Percentiles rank a stretch among this genome's conserved stretches.
Evolutionary conservation across 2,888 invertebrate species (phyloP).

Genomic region (Osedax frankpressi): DNA sequence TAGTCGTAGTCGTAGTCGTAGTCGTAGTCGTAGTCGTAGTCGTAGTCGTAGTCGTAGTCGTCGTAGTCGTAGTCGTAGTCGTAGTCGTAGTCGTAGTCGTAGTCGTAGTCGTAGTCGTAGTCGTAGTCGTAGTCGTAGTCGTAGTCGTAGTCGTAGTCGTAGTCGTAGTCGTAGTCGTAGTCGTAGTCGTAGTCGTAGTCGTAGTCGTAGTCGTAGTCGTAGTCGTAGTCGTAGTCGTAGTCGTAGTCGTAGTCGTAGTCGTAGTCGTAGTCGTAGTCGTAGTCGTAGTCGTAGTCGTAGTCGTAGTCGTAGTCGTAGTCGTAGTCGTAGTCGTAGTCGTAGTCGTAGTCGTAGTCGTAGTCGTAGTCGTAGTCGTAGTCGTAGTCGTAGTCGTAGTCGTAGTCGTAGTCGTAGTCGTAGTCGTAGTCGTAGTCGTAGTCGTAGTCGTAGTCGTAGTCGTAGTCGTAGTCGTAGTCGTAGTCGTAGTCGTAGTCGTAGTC

Average conservation of each 20-base stretch:
- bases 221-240: background rate
- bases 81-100: background rate
- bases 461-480: background rate
- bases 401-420: background rate
- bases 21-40: background rate
- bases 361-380: background rate
- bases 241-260: background rate
- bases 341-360: background rate
- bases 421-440: background rate
- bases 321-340: constrained; percentile 4
- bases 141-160: background rate
- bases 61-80: background rate
- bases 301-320: constrained; percentile 13
- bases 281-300: constrained; percentile 14
- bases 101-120: background rate
- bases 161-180: background rate
- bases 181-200: background rate
- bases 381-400: background rate
- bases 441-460: background rate
- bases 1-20: background rate
- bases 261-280: constrained; percentile 11
- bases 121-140: background rate
- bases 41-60: background rate
- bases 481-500: background rate
- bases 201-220: background rate